Conservation (phyloP, 2,888 invertebrate genomes). For the Eristalis intricaria region DNA sequence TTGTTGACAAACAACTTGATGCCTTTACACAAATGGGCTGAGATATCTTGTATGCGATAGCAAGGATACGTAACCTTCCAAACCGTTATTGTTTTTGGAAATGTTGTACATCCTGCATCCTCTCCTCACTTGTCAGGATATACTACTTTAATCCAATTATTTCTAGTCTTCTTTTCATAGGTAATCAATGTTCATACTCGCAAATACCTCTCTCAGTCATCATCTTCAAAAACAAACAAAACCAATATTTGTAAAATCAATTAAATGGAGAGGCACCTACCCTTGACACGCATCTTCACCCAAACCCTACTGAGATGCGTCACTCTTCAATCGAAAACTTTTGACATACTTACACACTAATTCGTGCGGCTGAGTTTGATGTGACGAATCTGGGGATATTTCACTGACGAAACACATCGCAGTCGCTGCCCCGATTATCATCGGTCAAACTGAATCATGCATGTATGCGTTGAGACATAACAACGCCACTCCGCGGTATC, state of each 20-base stretch:
- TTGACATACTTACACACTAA: not conserved
- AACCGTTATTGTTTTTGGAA: too few relatives aligned
- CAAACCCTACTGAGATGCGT: not conserved
- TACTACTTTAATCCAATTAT: too few relatives aligned
- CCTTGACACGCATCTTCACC: constrained; percentile 29
- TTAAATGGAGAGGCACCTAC: constrained; percentile 4
- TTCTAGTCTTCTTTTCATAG: too few relatives aligned
- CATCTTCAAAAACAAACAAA: not conserved
- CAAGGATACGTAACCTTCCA: too few relatives aligned
- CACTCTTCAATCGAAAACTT: not conserved
- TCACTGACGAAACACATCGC: not conserved
- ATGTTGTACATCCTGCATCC: too few relatives aligned
- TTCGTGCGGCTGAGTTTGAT: not conserved
- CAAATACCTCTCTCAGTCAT: not conserved
- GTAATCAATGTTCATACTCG: not conserved
- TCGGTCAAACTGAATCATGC: not conserved
- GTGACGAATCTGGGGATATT: constrained; percentile 16
- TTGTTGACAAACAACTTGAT: too few relatives aligned
- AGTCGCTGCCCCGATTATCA: constrained; percentile 11
- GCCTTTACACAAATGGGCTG: too few relatives aligned
- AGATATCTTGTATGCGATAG: too few relatives aligned
- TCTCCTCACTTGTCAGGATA: too few relatives aligned
- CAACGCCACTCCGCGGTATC: constrained; percentile 27
- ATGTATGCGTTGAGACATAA: not conserved
- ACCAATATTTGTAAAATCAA: constrained; percentile 10